These are phyloP conservation scores for Sminthopsis crassicaudata DNA, from an alignment of 2,113 vertebrate species.

Conservation along the genomic window DNA sequence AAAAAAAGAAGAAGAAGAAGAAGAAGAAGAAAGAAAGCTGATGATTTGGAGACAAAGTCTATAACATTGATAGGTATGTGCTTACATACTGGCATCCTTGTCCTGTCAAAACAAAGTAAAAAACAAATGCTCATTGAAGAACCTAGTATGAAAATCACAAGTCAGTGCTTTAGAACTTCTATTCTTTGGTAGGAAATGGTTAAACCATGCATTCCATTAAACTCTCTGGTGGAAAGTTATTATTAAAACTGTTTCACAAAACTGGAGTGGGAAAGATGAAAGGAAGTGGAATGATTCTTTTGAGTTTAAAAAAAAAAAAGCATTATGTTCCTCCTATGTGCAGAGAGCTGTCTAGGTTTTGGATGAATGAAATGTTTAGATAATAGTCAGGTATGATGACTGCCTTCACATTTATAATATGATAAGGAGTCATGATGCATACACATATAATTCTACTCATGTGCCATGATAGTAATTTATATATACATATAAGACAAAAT, in stretches of 20 bases:
- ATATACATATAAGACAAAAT: not conserved
- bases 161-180: not conserved
- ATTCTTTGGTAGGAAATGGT: not conserved
- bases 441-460: not conserved
- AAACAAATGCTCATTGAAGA: not conserved
- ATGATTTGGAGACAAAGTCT: slow-evolving; percentile 34
- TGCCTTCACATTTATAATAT: not conserved
- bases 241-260: not conserved
- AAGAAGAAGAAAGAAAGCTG: not conserved
- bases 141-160: not conserved
- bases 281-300: not conserved
- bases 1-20: slow-evolving; percentile 34
- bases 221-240: not conserved
- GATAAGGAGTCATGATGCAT: not conserved
- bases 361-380: not conserved
- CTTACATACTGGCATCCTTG: not conserved
- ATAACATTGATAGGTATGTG: not conserved
- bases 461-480: not conserved
- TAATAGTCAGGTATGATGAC: not conserved
- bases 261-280: not conserved
- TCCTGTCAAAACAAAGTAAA: slow-evolving; percentile 10
- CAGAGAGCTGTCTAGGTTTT: not conserved
- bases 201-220: not conserved
- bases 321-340: not conserved
- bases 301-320: not conserved